Evolutionary conservation across 2,888 invertebrate species (phyloP), one percentile per base, ranked within the genome.

Genomic region (Aphodius granarius): DNA sequence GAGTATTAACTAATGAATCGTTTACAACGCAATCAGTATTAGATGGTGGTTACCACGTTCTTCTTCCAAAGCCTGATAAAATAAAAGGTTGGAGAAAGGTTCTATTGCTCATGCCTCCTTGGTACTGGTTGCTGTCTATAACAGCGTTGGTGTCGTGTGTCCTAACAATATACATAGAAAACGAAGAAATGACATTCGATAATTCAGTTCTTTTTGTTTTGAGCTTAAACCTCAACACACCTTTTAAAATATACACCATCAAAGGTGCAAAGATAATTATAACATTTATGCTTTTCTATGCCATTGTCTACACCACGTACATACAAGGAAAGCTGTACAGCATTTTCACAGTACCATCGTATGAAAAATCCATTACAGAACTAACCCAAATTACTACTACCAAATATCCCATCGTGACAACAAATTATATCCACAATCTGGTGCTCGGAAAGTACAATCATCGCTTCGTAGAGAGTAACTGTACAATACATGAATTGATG

Each of bases 301-400:
- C 21, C 1, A 68, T 68, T 19, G 68, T 68, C 22, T 20, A 20
- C 5, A 22, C n/a, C n/a, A 22, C 22, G 6, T 68, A 68, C 20
- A 20, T 68, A 5, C 68, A 68, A 68, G 68, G 68, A 20, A 68
- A 68, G 22, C n/a, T 68, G 9, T 68, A 21, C 22, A 68, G 68
- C 21, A 68, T 20, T 19, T 68, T 68, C 22, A 68, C 68, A n/a
- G 22, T 68, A 1, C 68, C 68, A 19, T 21, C 4, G 19, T 68
- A 68, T 21, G 68, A 68, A 68, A 68, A 68, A 68, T 22, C 68
- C 3, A n/a, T 68, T 21, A 21, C 68, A 68, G 22, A 13, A 2
- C 6, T 68, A 20, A 15, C 20, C 5, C 20, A 68, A 18, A 20
- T 68, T 68, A 19, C 5, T 5, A 9, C 21, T n/a, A 16, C 68